Evolutionary conservation across 2,888 invertebrate genomes (phyloP), one percentile per base, ranked within the genome.

Genomic region (Eristalis intricaria): DNA sequence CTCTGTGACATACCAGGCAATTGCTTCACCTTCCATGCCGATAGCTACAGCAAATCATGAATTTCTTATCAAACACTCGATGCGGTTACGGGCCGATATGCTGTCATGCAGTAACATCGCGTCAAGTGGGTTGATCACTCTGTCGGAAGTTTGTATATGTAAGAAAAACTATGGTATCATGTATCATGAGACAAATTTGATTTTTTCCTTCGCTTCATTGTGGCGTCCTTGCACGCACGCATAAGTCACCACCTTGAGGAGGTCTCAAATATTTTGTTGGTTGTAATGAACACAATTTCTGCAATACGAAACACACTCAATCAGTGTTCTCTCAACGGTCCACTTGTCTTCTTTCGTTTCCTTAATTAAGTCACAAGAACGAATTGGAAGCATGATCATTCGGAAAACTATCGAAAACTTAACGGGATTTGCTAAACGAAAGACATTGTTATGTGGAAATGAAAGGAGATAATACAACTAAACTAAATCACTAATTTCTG

Each of bases 401-500:
- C 32, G 32, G 15, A 43, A 15, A 43, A 43, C 2, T 26, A 43
- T 19, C 1, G 7, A 19, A 7, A 50, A 1, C n/a, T 19, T n/a
- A n/a, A 50, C 4, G 13, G 38, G 32, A 32, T 32, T 35, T 35
- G 35, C 35, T 35, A 11, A 10, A 50, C 50, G n/a, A 77, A 13
- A 50, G 60, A 3, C 4, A 38, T 38, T 22, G 22, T 19, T 13
- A 19, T 19, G 10, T 8, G 8, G 32, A 13, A 32, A 22, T 38
- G 11, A 50, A 56, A 26, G 40, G 23, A 1, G 7, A 13, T 40
- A 70, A 56, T n/a, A 35, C 50, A 50, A 78, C 43, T 74, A 61
- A 73, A 19, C 1, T 60, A 66, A 15, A n/a, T 26, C n/a, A 35
- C 65, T 82, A 63, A 56, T 71, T 70, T 90, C 89, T 91, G 84